Evolutionary conservation across 1,140 invertebrate species (phyloP).

Genomic region (Aricia agestis): DNA sequence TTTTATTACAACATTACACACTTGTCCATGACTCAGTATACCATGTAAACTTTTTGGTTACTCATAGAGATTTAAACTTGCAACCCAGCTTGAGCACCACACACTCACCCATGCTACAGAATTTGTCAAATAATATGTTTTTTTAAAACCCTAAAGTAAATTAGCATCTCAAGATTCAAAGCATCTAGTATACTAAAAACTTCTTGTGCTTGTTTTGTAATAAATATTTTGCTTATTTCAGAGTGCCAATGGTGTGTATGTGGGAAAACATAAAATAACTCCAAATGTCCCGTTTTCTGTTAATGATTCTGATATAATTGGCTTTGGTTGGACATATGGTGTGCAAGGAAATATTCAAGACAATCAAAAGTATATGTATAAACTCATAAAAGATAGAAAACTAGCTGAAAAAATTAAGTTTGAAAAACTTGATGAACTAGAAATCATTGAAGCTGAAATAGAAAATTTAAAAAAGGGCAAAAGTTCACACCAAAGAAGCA

Average conservation of each 20-base stretch:
- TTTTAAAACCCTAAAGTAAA: too few relatives aligned
- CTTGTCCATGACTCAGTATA: too few relatives aligned
- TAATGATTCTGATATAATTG: slow-evolving; percentile 50
- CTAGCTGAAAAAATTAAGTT: slow-evolving; percentile 43
- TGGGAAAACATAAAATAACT: slow-evolving; percentile 52
- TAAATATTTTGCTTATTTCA: slow-evolving; percentile 28
- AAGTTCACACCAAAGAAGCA: slow-evolving; percentile 15
- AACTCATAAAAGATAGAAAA: slow-evolving; percentile 40
- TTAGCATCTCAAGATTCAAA: too few relatives aligned
- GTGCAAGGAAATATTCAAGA: slow-evolving; percentile 44
- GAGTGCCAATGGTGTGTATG: slow-evolving; percentile 66
- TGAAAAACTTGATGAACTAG: slow-evolving; percentile 45
- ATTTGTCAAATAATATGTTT: too few relatives aligned
- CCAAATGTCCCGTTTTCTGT: slow-evolving; percentile 45
- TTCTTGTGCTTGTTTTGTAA: too few relatives aligned
- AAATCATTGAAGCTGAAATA: slow-evolving; percentile 37
- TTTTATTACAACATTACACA: too few relatives aligned
- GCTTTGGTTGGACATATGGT: slow-evolving; percentile 54
- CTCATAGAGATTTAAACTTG: too few relatives aligned
- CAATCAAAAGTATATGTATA: slow-evolving; percentile 59
- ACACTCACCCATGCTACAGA: too few relatives aligned
- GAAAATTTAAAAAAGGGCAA: slow-evolving; percentile 23
- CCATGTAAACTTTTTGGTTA: too few relatives aligned
- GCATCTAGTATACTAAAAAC: too few relatives aligned
- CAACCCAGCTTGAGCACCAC: too few relatives aligned